These are phyloP conservation scores for Sebastes matsubarae DNA, from an alignment of 2,797 vertebrate genomes.

Conservation along the genomic window DNA sequence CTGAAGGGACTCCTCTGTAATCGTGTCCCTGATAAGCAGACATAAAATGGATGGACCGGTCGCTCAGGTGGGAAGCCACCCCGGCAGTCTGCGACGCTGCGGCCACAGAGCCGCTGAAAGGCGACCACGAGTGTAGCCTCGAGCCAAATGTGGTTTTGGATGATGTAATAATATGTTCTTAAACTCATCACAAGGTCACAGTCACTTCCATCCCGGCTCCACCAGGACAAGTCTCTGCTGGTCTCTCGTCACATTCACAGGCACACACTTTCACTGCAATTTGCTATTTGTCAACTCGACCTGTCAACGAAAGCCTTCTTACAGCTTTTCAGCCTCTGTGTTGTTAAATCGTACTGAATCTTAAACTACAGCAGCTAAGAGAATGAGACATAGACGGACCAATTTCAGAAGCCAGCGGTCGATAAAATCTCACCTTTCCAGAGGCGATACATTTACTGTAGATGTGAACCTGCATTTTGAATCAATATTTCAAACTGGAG, in stretches of 20 bases:
- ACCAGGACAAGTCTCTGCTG: slow-evolving; percentile 12
- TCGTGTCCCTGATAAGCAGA: slow-evolving; percentile 29
- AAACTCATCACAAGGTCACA: slow-evolving; percentile 29
- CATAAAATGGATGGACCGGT: background rate
- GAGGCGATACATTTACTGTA: background rate
- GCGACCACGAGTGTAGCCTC: background rate
- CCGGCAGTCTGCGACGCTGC: too few relatives aligned
- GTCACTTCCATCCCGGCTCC: background rate
- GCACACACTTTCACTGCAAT: background rate
- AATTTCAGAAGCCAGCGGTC: background rate
- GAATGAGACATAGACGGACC: rapidly evolving
- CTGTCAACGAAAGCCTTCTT: background rate
- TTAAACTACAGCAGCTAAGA: background rate
- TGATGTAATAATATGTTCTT: slow-evolving; percentile 6
- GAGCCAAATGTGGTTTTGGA: background rate
- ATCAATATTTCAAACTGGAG: background rate
- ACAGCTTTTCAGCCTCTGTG: background rate
- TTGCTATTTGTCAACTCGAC: background rate
- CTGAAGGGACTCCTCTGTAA: slow-evolving; percentile 20
- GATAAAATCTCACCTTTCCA: slow-evolving; percentile 4
- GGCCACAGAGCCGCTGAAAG: background rate
- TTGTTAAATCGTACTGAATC: background rate
- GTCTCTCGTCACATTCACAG: slow-evolving; percentile 19
- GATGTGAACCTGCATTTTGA: background rate
- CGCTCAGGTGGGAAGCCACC: slow-evolving; percentile 10